These are phyloP conservation scores for Sminthurinus aureus DNA, from an alignment of 2,888 invertebrate species.

Conservation along the genomic window DNA sequence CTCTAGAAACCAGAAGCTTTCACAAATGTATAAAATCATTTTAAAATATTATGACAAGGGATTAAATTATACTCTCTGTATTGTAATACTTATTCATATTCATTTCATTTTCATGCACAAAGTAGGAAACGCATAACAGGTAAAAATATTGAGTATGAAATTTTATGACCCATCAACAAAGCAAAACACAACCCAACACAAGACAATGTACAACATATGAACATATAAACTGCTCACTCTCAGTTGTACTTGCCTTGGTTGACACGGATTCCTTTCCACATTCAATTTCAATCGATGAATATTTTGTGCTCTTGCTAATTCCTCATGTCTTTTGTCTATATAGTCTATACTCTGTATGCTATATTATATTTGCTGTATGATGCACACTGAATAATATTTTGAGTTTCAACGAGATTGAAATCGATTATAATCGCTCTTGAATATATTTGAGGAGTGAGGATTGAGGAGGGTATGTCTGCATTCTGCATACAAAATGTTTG, in stretches of 20 bases:
- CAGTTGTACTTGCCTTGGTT: constrained; percentile 18
- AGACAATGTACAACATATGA: background rate
- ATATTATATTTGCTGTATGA: background rate
- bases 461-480: background rate
- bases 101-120: background rate
- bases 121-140: constrained; percentile 1
- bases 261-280: constrained; percentile 28
- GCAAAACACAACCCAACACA: too few species aligned
- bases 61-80: background rate
- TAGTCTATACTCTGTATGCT: background rate
- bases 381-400: background rate
- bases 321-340: background rate
- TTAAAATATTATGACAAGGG: background rate
- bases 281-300: background rate
- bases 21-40: background rate
- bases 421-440: constrained; percentile 11
- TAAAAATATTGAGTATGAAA: constrained; percentile 10
- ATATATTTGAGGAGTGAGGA: background rate
- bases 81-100: background rate
- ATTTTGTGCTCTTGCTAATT: background rate
- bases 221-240: background rate
- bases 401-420: background rate
- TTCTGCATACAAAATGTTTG: background rate
- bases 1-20: background rate
- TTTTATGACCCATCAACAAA: background rate